phyloP scores from a whole-genome alignment of 2,113 vertebrate species.

The Ophiodon elongatus region DNA sequence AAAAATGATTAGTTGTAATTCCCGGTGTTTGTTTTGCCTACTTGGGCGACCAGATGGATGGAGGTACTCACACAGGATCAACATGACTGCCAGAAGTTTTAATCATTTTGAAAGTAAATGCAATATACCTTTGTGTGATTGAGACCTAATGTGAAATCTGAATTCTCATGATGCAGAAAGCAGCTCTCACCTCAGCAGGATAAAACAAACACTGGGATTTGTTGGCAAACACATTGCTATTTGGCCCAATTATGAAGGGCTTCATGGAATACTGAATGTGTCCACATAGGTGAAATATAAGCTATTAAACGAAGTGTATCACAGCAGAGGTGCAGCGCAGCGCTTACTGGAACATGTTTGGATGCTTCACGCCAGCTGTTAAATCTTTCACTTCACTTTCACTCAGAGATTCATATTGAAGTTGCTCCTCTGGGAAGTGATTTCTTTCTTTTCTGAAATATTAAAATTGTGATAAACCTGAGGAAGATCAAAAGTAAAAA shows the following conservation, averaged over 20 bases:
- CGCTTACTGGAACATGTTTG: constrained; percentile 39
- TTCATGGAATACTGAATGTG: constrained; percentile 51
- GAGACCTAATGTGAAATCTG: constrained; percentile 42
- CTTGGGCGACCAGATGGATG: background rate
- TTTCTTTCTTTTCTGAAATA: constrained; percentile 24
- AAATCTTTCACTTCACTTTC: constrained; percentile 67
- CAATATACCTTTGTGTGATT: constrained; percentile 19
- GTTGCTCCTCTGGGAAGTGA: constrained; percentile 25
- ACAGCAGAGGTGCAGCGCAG: constrained; percentile 17
- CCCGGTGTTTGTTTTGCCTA: constrained; percentile 28
- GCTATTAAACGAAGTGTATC: constrained; percentile 43
- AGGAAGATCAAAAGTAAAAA: constrained; percentile 15
- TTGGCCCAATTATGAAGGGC: constrained; percentile 40
- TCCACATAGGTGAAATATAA: constrained; percentile 69
- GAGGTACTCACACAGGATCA: background rate
- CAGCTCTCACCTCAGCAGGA: constrained; percentile 39
- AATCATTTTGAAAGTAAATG: background rate
- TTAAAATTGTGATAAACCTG: constrained; percentile 10
- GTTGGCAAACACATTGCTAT: constrained; percentile 31
- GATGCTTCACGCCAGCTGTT: constrained; percentile 55
- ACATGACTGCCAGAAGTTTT: constrained; percentile 23
- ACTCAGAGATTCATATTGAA: constrained; percentile 36
- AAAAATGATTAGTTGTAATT: constrained; percentile 35
- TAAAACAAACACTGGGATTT: constrained; percentile 60
- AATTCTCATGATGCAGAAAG: constrained; percentile 27